Evolutionary conservation across 2,888 invertebrate genomes (phyloP), one percentile per base, ranked within the genome.

Genomic region (Perizoma affinitatum): DNA sequence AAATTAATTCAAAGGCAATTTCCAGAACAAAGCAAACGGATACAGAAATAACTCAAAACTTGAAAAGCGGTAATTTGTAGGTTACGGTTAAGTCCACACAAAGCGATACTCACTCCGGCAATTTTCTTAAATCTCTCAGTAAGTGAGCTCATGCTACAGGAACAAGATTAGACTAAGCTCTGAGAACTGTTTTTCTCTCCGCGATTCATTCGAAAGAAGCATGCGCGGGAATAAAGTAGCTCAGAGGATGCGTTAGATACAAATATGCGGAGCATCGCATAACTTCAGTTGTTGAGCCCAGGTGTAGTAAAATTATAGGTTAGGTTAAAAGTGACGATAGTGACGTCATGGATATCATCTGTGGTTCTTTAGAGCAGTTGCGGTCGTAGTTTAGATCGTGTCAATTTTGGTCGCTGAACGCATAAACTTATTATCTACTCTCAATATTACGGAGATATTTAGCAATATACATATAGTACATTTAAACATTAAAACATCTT

Each of bases 81-180:
- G 22, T 22, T 63, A 61, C 59, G 61, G 61, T 64, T 65, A 62
- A 69, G 65, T 66, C 68, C 67, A 66, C 68, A 69, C 67, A 71
- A 69, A 65, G 61, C 67, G 69, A 74, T 77, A 72, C 75, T 75
- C 73, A 69, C 70, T 72, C 72, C 70, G 72, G 75, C 78, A 76
- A 78, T 78, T 78, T 74, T 66, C 68, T 62, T 71, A 79, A 84
- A 84, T 82, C 84, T 82, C 80, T 78, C 76, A 73, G 78, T 80
- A 80, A 82, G 83, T 80, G 81, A 76, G 78, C 78, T 76, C 75
- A 69, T 83, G 78, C 80, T 75, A 79, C 80, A 78, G 75, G 76
- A 78, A 75, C 70, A 72, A 81, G 83, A 83, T 86, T 83, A 84
- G 75, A 72, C 74, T 82, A 79, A 84, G 83, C 85, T 71, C 76